Evolutionary conservation across 2,113 vertebrate species (phyloP), one percentile per base, ranked within the genome.

Genomic region (Dascyllus trimaculatus): DNA sequence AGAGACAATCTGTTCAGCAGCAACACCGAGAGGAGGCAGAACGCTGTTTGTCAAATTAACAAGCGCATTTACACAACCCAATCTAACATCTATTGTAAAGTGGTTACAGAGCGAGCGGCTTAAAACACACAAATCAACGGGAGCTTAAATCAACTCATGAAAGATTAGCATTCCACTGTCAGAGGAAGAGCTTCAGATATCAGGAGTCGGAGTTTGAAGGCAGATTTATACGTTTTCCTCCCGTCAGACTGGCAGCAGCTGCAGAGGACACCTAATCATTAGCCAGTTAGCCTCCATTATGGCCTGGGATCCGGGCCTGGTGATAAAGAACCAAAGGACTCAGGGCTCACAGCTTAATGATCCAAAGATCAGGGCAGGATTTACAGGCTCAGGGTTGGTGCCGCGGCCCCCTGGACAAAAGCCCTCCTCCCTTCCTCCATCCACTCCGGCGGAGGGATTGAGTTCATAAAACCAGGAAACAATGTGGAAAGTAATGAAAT

Each of bases 201-300:
- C 21, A 45, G 32, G 18, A 58, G 46, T 61, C 26, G 7, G 29
- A 22, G n/a, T n/a, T 4, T 1, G n/a, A 22, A 78, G 29, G 53
- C 51, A 63, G 57, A 63, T 78, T 88, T 80, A 85, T 15, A 43
- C 3, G 11, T 43, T 43, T 14, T 19, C 56, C 18, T 77, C 57
- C 15, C 15, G 52, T 60, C 69, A 73, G 62, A 66, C 24, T 58
- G 70, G 81, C 84, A 87, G 80, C 63, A 40, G 66, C 32, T 80
- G 86, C 22, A 65, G 82, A 77, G 57, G 89, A 93, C 90, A 87
- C 92, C 91, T 89, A 91, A 93, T 93, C 89, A 92, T 93, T 92
- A 91, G 89, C 91, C 90, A 90, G 92, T 91, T 91, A 92, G 89
- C 85, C 88, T 81, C 88, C 56, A 88, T 93, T 91, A 92, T 80